Evolutionary conservation across 2,797 vertebrate genomes (phyloP).

Genomic region (Spheniscus humboldti): DNA sequence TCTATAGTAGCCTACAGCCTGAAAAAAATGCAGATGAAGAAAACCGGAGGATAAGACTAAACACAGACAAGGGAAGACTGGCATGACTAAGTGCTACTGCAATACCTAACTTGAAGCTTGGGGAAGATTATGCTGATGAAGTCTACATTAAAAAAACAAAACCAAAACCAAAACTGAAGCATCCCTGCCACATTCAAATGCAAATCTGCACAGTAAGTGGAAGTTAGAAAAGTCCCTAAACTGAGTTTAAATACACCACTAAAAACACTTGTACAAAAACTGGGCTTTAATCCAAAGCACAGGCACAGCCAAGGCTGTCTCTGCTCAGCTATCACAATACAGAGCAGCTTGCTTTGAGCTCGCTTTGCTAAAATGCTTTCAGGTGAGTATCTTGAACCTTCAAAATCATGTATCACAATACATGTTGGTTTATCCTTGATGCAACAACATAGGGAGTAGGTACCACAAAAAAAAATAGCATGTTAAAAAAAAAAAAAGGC

Average conservation of each 20-base stretch:
- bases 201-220: neutral
- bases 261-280: neutral
- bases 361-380: neutral
- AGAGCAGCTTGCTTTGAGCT: neutral
- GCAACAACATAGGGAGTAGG: neutral
- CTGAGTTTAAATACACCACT: neutral
- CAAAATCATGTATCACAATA: neutral
- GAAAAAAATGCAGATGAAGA: neutral
- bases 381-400: neutral
- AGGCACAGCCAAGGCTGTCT: neutral
- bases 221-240: neutral
- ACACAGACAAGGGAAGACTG: neutral
- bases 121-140: neutral
- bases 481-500: neutral
- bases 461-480: neutral
- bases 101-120: neutral
- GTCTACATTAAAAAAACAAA: neutral
- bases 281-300: neutral
- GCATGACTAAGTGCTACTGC: neutral
- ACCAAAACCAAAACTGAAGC: neutral
- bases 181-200: neutral
- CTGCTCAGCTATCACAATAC: neutral
- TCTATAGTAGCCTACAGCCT: neutral
- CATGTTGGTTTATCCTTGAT: neutral
- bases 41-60: neutral